Evolutionary conservation across 2,113 vertebrate genomes (phyloP).

Genomic region (Labrus mixtus): DNA sequence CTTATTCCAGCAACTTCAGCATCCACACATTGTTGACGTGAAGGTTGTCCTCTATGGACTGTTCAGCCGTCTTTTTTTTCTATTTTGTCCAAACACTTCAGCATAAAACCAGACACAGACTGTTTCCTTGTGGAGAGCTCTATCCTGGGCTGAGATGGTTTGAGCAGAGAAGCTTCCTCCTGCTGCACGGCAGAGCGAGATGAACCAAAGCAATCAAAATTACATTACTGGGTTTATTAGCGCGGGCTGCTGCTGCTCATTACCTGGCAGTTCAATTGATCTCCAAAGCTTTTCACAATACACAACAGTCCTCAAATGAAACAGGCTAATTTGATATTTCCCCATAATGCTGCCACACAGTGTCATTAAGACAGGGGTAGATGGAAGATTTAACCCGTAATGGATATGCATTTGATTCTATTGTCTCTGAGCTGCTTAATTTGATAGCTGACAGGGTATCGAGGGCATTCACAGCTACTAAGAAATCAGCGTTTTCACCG

Average conservation of each 20-base stretch:
- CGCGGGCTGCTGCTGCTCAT: slow-evolving; percentile 78
- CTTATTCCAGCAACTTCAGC: slow-evolving; percentile 56
- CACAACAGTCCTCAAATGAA: slow-evolving; percentile 83
- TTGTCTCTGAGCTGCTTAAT: slow-evolving; percentile 75
- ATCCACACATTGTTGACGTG: slow-evolving; percentile 2
- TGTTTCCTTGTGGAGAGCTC: neutral
- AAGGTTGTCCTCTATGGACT: neutral
- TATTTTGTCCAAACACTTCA: neutral
- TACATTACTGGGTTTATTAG: slow-evolving; percentile 84
- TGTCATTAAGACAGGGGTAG: slow-evolving; percentile 72
- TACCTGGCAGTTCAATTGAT: slow-evolving; percentile 80
- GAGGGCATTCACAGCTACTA: slow-evolving; percentile 41
- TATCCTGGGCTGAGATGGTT: slow-evolving; percentile 44
- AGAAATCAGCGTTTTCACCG: slow-evolving; percentile 39
- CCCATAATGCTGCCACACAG: slow-evolving; percentile 78
- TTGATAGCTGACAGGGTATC: slow-evolving; percentile 57
- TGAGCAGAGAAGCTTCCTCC: slow-evolving; percentile 25
- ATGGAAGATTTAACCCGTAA: slow-evolving; percentile 77
- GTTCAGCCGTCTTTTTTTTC: neutral
- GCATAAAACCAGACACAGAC: neutral
- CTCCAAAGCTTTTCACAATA: slow-evolving; percentile 76
- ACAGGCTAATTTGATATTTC: slow-evolving; percentile 85
- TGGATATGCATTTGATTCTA: slow-evolving; percentile 81
- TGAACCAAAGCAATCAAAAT: slow-evolving; percentile 85
- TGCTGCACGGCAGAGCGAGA: slow-evolving; percentile 70